Evolutionary conservation across 2,797 vertebrate species (phyloP).

Genomic region (Nothura maculosa): DNA sequence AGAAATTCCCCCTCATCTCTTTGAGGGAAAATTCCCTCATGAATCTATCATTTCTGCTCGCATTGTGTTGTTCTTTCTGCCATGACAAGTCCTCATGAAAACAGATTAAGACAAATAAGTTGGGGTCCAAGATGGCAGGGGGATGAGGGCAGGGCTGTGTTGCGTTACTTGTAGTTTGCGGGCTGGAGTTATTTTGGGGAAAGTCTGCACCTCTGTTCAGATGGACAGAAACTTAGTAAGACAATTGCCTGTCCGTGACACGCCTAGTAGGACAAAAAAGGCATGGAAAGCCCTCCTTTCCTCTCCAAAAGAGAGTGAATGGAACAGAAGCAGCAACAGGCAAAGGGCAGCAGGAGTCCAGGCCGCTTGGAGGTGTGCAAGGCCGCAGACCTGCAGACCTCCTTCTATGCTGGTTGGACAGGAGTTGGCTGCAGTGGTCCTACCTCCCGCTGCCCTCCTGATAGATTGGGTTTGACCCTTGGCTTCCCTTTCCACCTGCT

Average conservation of each 20-base stretch:
- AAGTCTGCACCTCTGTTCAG: neutral
- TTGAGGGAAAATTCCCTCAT: neutral
- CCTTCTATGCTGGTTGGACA: neutral
- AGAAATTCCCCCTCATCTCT: neutral
- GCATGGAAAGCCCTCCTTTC: neutral
- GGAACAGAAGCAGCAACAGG: neutral
- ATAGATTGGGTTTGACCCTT: conserved; percentile 35
- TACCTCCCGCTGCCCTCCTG: neutral
- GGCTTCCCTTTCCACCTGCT: conserved; percentile 39
- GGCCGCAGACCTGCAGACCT: too few relatives aligned
- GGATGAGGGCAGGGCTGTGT: neutral
- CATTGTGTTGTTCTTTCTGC: neutral
- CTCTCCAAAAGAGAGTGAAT: neutral
- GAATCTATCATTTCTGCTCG: neutral
- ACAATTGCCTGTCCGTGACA: neutral
- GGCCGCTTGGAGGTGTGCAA: accelerated
- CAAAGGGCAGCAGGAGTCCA: neutral
- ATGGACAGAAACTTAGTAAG: neutral
- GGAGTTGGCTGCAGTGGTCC: neutral
- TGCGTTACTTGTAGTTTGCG: neutral
- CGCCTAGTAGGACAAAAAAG: neutral
- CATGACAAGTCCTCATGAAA: neutral
- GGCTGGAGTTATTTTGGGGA: neutral
- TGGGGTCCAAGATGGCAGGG: neutral
- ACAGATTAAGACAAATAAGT: neutral